Conservation (phyloP, 2,888 invertebrate genomes). For the Synergus gifuensis region DNA sequence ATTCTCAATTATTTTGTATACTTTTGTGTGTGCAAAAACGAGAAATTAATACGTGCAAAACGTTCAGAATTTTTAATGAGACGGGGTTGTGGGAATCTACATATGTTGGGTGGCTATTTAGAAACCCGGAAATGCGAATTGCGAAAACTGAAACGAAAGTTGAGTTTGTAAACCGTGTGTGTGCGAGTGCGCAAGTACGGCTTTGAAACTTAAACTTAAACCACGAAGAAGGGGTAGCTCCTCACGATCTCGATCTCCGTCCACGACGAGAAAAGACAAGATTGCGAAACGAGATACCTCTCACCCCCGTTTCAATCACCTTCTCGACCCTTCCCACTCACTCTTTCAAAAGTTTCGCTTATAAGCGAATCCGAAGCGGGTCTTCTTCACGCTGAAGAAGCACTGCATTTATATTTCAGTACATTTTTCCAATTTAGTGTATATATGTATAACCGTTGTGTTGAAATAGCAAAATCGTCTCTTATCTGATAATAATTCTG, state of each 20-base stretch:
- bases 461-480: neutral
- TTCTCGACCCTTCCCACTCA: conserved; percentile 44
- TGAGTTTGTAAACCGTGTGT: conserved; percentile 2
- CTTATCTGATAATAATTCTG: neutral
- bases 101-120: neutral
- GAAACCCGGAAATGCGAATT: conserved; percentile 10
- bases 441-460: neutral
- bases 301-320: conserved; percentile 64
- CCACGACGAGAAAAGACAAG: conserved; percentile 57
- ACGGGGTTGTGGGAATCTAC: neutral
- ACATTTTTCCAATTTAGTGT: conserved; percentile 25
- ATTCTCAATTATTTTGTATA: no score
- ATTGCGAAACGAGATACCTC: conserved; percentile 62
- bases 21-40: no score
- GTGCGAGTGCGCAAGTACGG: conserved; percentile 5
- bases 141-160: neutral
- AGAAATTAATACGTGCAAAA: no score
- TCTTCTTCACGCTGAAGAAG: conserved; percentile 41
- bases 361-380: conserved; percentile 43
- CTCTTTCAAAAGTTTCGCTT: conserved; percentile 51
- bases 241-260: conserved; percentile 44
- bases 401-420: conserved; percentile 48
- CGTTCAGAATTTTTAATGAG: neutral
- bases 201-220: conserved; percentile 38
- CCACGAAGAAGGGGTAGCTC: conserved; percentile 28